These are phyloP conservation scores for Mandrillus leucophaeus DNA, from an alignment of 2,113 vertebrate species.

Conservation along the genomic window DNA sequence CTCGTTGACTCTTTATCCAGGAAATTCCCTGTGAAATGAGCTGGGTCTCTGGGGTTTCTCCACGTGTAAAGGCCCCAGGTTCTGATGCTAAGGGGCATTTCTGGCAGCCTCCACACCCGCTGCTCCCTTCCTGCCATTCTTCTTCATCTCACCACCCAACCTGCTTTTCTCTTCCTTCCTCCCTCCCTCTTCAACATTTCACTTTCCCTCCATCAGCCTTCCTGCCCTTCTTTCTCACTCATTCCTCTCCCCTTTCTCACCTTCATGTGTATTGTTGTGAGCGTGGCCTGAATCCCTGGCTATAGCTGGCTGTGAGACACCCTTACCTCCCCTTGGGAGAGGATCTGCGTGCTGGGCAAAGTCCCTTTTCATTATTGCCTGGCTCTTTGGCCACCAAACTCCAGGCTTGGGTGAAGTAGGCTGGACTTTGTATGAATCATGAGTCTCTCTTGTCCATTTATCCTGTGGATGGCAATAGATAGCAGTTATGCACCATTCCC, in stretches of 20 bases:
- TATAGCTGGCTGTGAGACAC: not conserved
- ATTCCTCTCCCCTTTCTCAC: not conserved
- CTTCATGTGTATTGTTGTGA: not conserved
- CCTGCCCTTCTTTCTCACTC: not conserved
- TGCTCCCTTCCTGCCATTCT: not conserved
- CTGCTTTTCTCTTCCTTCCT: not conserved
- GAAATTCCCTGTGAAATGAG: not conserved
- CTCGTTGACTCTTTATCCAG: not conserved
- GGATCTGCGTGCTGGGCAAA: not conserved
- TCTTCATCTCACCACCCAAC: not conserved
- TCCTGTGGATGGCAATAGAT: not conserved
- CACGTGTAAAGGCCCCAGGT: rapidly evolving
- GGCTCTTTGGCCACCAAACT: not conserved
- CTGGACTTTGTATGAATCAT: not conserved
- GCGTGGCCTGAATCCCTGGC: not conserved
- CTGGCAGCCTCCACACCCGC: not conserved
- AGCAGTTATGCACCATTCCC: not conserved
- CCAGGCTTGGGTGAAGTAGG: not conserved
- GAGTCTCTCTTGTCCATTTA: not conserved
- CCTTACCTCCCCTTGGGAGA: not conserved
- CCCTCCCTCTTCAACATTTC: rapidly evolving
- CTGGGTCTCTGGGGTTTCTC: not conserved
- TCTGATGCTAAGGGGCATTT: not conserved
- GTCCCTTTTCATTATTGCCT: not conserved
- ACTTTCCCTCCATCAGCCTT: not conserved